Evolutionary conservation across 1,140 invertebrate genomes (phyloP).

Genomic region (Capitella teleta): DNA sequence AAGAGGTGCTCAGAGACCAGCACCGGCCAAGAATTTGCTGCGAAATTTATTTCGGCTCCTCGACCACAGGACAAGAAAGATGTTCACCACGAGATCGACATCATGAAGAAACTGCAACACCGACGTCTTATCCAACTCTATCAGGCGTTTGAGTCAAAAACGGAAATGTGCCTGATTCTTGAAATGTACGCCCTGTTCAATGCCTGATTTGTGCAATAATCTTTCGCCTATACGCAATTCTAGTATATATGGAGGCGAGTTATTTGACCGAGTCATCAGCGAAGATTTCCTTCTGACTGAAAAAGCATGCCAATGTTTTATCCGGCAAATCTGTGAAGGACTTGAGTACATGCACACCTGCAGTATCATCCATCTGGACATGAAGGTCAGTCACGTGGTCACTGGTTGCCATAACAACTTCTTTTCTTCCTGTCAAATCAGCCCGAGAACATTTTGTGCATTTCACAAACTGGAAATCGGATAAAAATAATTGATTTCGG

Average conservation of each 20-base stretch:
- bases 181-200: conserved; percentile 99
- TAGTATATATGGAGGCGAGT: conserved; percentile 91
- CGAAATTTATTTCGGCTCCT: conserved; percentile 79
- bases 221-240: too few relatives aligned
- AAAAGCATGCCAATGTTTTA: conserved; percentile 85
- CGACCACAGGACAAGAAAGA: conserved; percentile 73
- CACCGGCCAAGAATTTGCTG: conserved; percentile 69
- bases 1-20: conserved; percentile 78
- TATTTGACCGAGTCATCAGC: conserved; percentile 95
- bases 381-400: conserved; percentile 60
- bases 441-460: conserved; percentile 94
- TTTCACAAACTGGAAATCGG: conserved; percentile 85
- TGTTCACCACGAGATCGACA: conserved; percentile 89
- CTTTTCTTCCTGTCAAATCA: conserved; percentile 39
- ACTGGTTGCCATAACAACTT: not conserved
- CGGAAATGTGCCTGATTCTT: conserved; percentile 84
- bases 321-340: conserved; percentile 93
- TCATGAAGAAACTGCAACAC: conserved; percentile 88
- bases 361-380: conserved; percentile 86
- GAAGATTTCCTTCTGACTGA: conserved; percentile 96
- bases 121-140: conserved; percentile 88
- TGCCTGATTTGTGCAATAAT: too few relatives aligned
- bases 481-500: conserved; percentile 88
- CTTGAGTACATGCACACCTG: conserved; percentile 91
- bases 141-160: conserved; percentile 84